These are phyloP conservation scores for Apostichopus californicus DNA, from an alignment of 35 echinoderm and acorn worm species.

Conservation along the genomic window DNA sequence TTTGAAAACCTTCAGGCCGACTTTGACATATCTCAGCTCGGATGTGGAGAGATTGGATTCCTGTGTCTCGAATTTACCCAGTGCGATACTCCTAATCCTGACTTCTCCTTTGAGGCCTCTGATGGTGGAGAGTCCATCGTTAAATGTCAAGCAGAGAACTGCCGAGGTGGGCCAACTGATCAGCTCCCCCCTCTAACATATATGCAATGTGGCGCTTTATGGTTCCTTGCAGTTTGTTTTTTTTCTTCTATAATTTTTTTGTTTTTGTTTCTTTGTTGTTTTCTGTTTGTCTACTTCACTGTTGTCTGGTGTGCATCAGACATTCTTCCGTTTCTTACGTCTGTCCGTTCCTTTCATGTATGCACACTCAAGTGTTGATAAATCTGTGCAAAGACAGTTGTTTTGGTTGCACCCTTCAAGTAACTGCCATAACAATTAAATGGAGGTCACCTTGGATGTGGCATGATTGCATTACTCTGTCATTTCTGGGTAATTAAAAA, in stretches of 20 bases:
- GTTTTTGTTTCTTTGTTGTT: slow-evolving; percentile 22
- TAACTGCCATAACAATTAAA: too few species aligned
- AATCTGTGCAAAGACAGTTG: too few species aligned
- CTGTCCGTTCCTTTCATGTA: background rate
- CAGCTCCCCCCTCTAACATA: slow-evolving; percentile 4
- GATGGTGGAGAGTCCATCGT: slow-evolving; percentile 65
- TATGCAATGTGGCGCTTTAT: slow-evolving; percentile 22
- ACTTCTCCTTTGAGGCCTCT: slow-evolving; percentile 71
- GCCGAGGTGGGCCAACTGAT: slow-evolving; percentile 69
- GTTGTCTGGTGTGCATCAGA: slow-evolving; percentile 23
- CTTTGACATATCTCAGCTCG: slow-evolving; percentile 64
- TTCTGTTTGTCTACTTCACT: slow-evolving; percentile 21
- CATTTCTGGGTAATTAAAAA: too few species aligned
- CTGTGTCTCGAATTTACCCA: slow-evolving; percentile 83
- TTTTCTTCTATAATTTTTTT: slow-evolving; percentile 6
- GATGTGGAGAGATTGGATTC: slow-evolving; percentile 67
- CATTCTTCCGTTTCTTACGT: background rate
- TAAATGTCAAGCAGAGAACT: slow-evolving; percentile 69
- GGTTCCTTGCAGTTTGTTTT: slow-evolving; percentile 15
- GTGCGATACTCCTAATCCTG: slow-evolving; percentile 68
- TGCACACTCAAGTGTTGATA: background rate
- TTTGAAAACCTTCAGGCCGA: slow-evolving; percentile 52
- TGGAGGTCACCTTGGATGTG: too few species aligned
- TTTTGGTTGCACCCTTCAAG: too few species aligned
- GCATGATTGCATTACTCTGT: too few species aligned